Conservation (phyloP, 2,113 vertebrate genomes). For the Sinocyclocheilus maitianheensis region DNA sequence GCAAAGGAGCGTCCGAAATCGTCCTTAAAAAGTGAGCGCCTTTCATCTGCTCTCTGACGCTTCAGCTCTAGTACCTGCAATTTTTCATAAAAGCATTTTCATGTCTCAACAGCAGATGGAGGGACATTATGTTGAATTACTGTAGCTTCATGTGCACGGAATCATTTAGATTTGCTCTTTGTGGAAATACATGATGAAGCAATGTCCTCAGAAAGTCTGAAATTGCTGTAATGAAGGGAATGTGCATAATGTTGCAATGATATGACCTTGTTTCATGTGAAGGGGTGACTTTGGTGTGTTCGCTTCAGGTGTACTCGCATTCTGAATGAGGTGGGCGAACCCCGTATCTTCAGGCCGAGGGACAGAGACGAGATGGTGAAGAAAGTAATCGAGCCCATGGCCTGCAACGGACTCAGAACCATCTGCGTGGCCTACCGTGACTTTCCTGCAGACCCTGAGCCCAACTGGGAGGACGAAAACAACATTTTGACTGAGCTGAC, state of each 20-base stretch:
- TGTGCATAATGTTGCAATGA: background rate
- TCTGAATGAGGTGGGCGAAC: conserved; percentile 82
- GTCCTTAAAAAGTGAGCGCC: conserved; percentile 93
- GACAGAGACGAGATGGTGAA: conserved; percentile 98
- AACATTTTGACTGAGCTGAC: conserved; percentile 90
- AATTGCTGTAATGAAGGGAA: background rate
- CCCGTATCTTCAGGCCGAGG: conserved; percentile 86
- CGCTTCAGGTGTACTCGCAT: conserved; percentile 85
- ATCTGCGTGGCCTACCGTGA: conserved; percentile 95
- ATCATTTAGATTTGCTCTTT: background rate
- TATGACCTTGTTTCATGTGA: background rate
- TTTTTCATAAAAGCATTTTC: background rate
- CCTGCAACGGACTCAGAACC: conserved; percentile 91
- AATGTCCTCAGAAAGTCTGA: background rate
- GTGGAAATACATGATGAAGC: background rate
- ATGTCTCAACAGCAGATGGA: background rate
- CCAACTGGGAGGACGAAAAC: conserved; percentile 92
- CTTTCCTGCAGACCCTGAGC: conserved; percentile 85
- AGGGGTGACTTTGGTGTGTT: background rate
- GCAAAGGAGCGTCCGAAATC: conserved; percentile 97
- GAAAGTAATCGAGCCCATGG: conserved; percentile 99
- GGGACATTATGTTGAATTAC: background rate
- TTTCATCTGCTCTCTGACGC: background rate
- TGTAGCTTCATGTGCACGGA: background rate
- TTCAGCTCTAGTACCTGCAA: background rate